Base-by-base conservation (phyloP, 2,888 invertebrate species). In the Trissolcus japonicus region DNA sequence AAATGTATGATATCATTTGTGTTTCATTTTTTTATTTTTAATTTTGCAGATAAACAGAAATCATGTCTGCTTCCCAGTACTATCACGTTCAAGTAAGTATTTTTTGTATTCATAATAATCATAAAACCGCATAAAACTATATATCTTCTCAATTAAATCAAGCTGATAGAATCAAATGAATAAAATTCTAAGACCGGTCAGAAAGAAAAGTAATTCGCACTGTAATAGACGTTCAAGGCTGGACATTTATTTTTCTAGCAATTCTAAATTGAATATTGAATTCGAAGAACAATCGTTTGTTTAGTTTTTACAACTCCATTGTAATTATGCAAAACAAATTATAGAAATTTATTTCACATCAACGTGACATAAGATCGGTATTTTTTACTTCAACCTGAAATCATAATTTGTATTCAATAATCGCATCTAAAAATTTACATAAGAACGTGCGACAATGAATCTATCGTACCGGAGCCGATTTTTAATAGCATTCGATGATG, bases 31-130 rank as follows among this genome's bases (percentile, higher is more conserved):
- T 16, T 16, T 19, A 51, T 51, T 51, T 51, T 16, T 21, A n/a
- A 19, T 21, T 4, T 51, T 51, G 3, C 19, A 51, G 51, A 19
- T 4, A 53, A 51, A 41, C 46, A 54, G 29, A 19, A 35, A 35
- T 35, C n/a, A 67, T 67, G 67, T 40, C 67, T 41, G 50, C 66
- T 53, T 51, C 67, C 17, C 57, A 59, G 40, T 67, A 67, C 43
- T 67, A 67, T 35, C 67, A 67, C 17, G 21, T 59, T 4, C 59
- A 67, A 59, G 67, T 67, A 51, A 67, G 67, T 66, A 21, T 50
- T 19, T 29, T 41, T 4, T 14, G 19, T 54, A 35, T 51, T 7
- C 25, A 0, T 2, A 25, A 25, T 21, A 11, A 16, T 46, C 1
- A 46, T 16, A 14, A 6, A 46, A 46, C 2, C 14, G 16, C 9